Conservation (phyloP, 1,140 invertebrate species). For the Drosophila repletoides region DNA sequence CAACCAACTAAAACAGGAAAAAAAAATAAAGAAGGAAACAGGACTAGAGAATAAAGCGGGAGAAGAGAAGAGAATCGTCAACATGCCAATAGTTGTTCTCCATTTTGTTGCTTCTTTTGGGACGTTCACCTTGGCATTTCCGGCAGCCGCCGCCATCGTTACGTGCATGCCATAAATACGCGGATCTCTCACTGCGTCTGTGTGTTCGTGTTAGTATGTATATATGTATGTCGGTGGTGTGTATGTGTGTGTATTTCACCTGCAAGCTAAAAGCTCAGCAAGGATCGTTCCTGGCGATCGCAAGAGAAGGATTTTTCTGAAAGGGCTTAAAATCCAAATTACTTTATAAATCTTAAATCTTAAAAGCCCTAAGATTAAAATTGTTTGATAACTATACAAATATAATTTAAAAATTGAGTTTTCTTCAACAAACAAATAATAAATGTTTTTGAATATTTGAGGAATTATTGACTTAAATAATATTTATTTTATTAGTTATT, state of each 20-base stretch:
- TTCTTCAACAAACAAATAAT: no score
- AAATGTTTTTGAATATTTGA: no score
- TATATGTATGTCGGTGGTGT: no score
- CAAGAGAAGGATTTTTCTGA: no score
- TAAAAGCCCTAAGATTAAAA: no score
- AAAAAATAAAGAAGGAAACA: not conserved
- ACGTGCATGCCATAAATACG: conserved; percentile 57
- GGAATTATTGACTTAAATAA: no score
- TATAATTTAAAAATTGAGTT: no score
- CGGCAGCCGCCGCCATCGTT: conserved; percentile 64
- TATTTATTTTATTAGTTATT: no score
- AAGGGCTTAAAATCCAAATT: no score
- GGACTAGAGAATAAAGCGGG: not conserved
- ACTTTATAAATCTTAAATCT: no score
- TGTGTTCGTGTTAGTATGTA: not conserved
- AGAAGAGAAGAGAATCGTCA: conserved; percentile 56
- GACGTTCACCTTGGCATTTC: conserved; percentile 71
- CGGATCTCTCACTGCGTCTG: not conserved
- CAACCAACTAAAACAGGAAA: conserved; percentile 45
- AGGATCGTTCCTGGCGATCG: not conserved
- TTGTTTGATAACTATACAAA: no score
- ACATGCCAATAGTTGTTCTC: conserved; percentile 73
- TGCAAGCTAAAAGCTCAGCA: conserved; percentile 50
- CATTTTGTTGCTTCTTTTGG: conserved; percentile 43
- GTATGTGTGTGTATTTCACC: conserved; percentile 40